Evolutionary conservation across 2,113 vertebrate species (phyloP).

Genomic region (Lichenostomus cassidix): DNA sequence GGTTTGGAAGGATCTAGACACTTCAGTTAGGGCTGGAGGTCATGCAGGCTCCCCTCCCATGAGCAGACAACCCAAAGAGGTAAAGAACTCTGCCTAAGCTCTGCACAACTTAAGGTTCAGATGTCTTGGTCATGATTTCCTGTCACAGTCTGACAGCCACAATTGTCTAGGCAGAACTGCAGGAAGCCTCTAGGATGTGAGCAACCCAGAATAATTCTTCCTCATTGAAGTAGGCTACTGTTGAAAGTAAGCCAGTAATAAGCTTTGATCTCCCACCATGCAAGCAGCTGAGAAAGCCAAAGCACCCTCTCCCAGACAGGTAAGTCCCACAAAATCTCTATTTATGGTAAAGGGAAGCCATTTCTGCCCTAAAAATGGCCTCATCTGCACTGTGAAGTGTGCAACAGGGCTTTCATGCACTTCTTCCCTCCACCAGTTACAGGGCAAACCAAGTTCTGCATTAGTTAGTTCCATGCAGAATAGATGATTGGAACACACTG

Average conservation of each 20-base stretch:
- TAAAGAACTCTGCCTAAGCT: not conserved
- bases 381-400: not conserved
- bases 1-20: not conserved
- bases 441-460: not conserved
- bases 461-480: not conserved
- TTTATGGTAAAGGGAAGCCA: not conserved
- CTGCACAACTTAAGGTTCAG: not conserved
- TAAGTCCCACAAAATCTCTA: not conserved
- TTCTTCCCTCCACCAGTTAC: not conserved
- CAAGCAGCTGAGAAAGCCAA: not conserved
- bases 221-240: not conserved
- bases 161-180: not conserved
- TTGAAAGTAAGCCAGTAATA: not conserved
- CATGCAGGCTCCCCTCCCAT: not conserved
- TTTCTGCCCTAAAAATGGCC: not conserved
- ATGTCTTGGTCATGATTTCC: rapidly evolving
- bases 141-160: not conserved
- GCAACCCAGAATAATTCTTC: not conserved
- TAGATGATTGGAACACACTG: not conserved
- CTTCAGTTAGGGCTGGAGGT: not conserved
- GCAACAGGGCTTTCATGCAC: not conserved
- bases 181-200: not conserved
- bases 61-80: not conserved
- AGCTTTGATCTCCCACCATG: not conserved
- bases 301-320: not conserved